Evolutionary conservation across 2,888 invertebrate genomes (phyloP).

Genomic region (Cremastinae sp.): DNA sequence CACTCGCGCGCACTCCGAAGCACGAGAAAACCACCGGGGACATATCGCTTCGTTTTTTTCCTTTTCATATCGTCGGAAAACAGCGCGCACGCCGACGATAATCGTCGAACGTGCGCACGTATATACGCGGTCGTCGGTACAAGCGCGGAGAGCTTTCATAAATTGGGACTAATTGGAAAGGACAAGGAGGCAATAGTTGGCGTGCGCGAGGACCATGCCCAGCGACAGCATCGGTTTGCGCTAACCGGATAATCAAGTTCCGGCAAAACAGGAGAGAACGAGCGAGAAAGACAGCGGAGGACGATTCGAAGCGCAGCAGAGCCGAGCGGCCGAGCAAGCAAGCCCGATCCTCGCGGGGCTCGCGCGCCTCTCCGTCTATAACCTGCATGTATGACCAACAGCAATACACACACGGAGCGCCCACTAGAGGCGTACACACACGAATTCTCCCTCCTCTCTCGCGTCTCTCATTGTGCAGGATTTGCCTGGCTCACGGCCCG

Average conservation of each 20-base stretch:
- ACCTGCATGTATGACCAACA: conserved; percentile 30
- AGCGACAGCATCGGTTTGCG: conserved; percentile 65
- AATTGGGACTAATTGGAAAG: conserved; percentile 42
- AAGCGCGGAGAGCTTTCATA: conserved; percentile 36
- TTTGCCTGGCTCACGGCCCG: conserved; percentile 62
- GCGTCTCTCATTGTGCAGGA: conserved; percentile 48
- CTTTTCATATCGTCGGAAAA: background rate
- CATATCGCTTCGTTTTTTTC: background rate
- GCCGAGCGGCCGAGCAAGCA: conserved; percentile 34
- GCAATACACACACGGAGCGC: conserved; percentile 12
- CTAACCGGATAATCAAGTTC: conserved; percentile 75
- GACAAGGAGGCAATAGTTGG: conserved; percentile 49
- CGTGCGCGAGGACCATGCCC: conserved; percentile 43
- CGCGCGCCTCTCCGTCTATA: conserved; percentile 66
- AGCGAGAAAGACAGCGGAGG: conserved; percentile 21
- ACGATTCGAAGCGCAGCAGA: conserved; percentile 6
- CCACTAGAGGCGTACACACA: background rate
- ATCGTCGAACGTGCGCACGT: conserved; percentile 32
- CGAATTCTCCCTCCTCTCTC: conserved; percentile 23
- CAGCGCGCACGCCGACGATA: conserved; percentile 22
- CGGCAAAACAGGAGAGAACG: conserved; percentile 62
- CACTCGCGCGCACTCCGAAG: too few relatives aligned
- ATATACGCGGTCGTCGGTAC: conserved; percentile 13
- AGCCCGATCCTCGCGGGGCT: conserved; percentile 45
- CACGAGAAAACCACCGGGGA: too few relatives aligned